These are phyloP conservation scores for Elephas maximus DNA, from an alignment of 2,113 vertebrate genomes.

Conservation along the genomic window DNA sequence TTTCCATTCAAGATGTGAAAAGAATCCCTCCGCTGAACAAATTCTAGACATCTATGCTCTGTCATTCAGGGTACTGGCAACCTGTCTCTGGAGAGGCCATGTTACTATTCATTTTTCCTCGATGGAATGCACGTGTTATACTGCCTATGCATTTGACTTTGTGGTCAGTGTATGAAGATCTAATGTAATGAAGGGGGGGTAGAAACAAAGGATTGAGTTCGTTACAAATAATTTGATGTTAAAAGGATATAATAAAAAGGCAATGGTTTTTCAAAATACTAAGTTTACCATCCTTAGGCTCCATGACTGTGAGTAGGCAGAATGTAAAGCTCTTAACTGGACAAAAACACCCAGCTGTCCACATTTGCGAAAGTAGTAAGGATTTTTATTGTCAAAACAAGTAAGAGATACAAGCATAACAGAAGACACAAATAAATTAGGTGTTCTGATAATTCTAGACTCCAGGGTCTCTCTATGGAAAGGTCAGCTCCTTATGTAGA, in stretches of 20 bases:
- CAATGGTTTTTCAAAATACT: slow-evolving; percentile 63
- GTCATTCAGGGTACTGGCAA: background rate
- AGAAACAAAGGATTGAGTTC: slow-evolving; percentile 33
- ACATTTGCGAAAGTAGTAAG: slow-evolving; percentile 68
- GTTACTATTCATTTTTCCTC: background rate
- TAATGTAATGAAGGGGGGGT: background rate
- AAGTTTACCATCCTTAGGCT: slow-evolving; percentile 9
- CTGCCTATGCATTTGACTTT: slow-evolving; percentile 19
- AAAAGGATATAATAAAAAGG: slow-evolving; percentile 71
- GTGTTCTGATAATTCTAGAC: slow-evolving; percentile 30
- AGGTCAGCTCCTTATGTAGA: slow-evolving; percentile 33
- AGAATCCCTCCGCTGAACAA: slow-evolving; percentile 43
- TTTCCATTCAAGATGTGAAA: slow-evolving; percentile 68
- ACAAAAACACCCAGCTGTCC: background rate
- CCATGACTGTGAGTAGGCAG: background rate
- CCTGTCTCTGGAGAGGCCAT: background rate
- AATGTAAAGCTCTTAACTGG: background rate
- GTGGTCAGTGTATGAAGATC: slow-evolving; percentile 34
- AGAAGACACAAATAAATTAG: slow-evolving; percentile 80
- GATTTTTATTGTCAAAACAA: slow-evolving; percentile 78
- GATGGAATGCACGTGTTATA: slow-evolving; percentile 11
- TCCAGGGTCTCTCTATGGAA: slow-evolving; percentile 19
- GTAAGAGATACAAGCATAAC: slow-evolving; percentile 35
- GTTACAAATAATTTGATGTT: slow-evolving; percentile 54
- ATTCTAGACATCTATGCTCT: background rate